Base-by-base conservation (phyloP, 1,140 invertebrate species). In the Drosophila eugracilis region DNA sequence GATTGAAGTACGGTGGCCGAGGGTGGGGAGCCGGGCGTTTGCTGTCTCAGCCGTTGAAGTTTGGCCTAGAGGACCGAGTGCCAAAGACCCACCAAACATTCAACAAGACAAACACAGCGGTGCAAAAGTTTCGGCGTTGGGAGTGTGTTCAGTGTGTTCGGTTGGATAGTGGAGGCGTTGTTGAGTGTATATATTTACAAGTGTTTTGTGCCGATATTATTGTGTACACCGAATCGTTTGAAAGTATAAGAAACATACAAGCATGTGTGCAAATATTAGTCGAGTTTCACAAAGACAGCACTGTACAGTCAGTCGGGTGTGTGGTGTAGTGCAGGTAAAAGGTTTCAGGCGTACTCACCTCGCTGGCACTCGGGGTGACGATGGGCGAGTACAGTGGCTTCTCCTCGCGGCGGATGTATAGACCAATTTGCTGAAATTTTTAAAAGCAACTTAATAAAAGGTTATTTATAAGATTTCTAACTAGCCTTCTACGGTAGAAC, bases 191-290 rank as follows among this genome's bases (percentile, higher is more conserved):
- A 73, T 84, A 84, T 88, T 83, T 84, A 84, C 78, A 88, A 78
- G 75, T 78, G 71, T 85, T 75, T 57, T 44, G 70, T 75, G 49
- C 63, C 63, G 66, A 42, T 72, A 54, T 45, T 55, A 50, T 70
- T 66, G 79, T 84, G 63, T 60, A 55, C 67, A 66, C 60, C 63
- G 63, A 70, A 78, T 88, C 62, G 62, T 86, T 86, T 78, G 75
- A 78, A 88, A 83, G 83, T 88, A 88, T 78, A 86, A 72, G 83
- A 86, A 86, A 86, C 75, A 86, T 62, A 67, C 47, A 67, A 65
- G 60, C 60, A 67, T 67, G 62, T 88, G 83, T 86, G 65, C 78
- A 88, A 86, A 86, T 88, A 86, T 86, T 86, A 86, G 79, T 81
- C 54, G 69, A 63, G 69, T 88, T 49, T 52, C 44, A n/a, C 66